Conservation (phyloP, 2,113 vertebrate species). For the Rousettus leschenaultii region DNA sequence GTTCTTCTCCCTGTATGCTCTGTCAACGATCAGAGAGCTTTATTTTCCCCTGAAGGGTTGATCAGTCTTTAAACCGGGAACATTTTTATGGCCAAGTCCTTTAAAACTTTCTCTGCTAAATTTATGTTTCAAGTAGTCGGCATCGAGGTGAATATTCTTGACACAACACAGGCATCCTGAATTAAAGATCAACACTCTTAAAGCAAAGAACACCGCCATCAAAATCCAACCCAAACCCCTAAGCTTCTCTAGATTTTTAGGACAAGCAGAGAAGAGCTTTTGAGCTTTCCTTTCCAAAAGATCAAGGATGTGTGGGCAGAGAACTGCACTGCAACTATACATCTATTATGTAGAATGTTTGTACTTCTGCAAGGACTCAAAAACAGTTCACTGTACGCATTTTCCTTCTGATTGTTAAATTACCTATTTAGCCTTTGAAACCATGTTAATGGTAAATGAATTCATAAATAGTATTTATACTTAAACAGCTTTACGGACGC, state of each 20-base stretch:
- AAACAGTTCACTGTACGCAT: background rate
- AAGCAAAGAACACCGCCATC: background rate
- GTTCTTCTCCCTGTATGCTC: background rate
- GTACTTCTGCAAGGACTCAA: background rate
- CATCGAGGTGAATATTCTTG: background rate
- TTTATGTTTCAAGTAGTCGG: background rate
- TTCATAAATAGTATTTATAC: background rate
- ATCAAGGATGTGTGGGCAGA: background rate
- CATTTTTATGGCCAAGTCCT: background rate
- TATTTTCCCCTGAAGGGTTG: background rate
- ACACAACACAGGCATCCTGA: background rate
- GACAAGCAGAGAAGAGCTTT: background rate
- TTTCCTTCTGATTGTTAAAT: background rate
- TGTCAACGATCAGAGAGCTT: background rate
- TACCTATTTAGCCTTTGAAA: background rate
- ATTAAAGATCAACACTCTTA: background rate
- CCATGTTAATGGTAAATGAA: background rate
- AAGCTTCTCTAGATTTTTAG: background rate
- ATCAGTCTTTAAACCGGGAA: background rate
- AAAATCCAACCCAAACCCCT: background rate
- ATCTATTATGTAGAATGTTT: background rate
- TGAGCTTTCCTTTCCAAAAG: background rate
- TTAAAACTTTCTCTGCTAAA: background rate
- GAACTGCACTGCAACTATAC: fast-evolving
- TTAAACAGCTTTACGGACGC: background rate